Base-by-base conservation (phyloP, 2,888 invertebrate species). In the Bedellia somnulentella region DNA sequence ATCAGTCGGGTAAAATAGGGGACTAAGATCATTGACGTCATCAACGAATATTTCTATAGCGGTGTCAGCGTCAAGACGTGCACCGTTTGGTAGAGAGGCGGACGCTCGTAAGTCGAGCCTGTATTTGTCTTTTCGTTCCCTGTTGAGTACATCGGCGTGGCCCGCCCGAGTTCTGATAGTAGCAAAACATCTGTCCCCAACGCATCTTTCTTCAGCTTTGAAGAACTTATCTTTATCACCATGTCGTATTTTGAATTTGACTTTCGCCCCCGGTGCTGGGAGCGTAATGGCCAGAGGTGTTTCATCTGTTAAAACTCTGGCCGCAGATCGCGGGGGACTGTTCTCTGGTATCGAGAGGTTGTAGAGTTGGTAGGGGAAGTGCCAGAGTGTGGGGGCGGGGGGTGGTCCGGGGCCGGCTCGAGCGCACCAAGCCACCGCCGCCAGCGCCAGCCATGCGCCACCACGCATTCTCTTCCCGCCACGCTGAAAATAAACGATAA, bases 161-260 rank as follows among this genome's bases (percentile, higher is more conserved):
- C 89, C 90, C 35, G 94, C 90, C 53, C 92, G 83, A 39, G 93
- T 94, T 47, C 96, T 81, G 36, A 98, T 83, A 32, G 88, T 79
- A 31, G 97, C 79, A 66, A 98, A 98, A 59, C 92, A 93, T 75
- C 96, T 95, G 70, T 97, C 94, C 22, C 97, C 97, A 31, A 97
- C 87, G 36, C 84, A 75, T 35, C 87, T 81, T 45, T 91, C 88
- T 57, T 96, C 95, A 5, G 92, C 92, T 59, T 93, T 93, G 71
- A 97, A 97, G 54, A 95, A 87, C 54, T 87, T 88, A 52, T 92
- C 90, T 31, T 83, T 83, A 68, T 95, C 93, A 26, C 95, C 94
- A 47, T 83, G 83, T 12, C 87, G 81, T 54, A 98, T 93, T 52
- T 88, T 87, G 67, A 87, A 98, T 41, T 87, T 86, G 28, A 96